phyloP scores from a whole-genome alignment of 2,888 invertebrate species.

The Drosophila diplacantha region DNA sequence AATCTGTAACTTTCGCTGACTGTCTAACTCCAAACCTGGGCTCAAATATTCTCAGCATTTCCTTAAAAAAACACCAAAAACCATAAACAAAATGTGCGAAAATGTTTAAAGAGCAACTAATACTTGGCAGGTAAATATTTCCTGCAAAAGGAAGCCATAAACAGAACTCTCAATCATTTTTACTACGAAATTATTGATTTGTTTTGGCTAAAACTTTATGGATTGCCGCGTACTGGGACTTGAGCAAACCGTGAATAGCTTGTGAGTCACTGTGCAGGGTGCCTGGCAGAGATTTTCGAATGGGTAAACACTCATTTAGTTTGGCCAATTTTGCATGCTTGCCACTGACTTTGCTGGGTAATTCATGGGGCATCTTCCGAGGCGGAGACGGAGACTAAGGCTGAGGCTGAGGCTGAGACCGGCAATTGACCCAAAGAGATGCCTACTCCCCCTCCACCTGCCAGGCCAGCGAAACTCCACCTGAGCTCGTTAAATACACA shows the following conservation, averaged over 20 bases:
- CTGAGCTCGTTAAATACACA: slow-evolving; percentile 30
- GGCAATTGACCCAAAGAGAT: slow-evolving; percentile 24
- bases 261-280: slow-evolving; percentile 15
- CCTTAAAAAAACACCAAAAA: background rate
- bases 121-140: too few species aligned
- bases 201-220: slow-evolving; percentile 11
- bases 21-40: background rate
- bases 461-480: background rate
- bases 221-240: background rate
- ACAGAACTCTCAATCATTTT: slow-evolving; percentile 1
- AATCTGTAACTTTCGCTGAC: background rate
- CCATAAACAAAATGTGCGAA: background rate
- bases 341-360: slow-evolving; percentile 1
- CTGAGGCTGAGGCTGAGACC: background rate
- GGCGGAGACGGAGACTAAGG: background rate
- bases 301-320: slow-evolving; percentile 17
- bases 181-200: slow-evolving; percentile 6
- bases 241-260: background rate
- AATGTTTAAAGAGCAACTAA: background rate
- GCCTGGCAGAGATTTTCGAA: background rate
- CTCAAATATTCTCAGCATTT: background rate
- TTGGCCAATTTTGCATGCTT: slow-evolving; percentile 27
- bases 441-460: slow-evolving; percentile 13
- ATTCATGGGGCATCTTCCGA: slow-evolving; percentile 8
- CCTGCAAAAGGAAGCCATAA: slow-evolving; percentile 6